phyloP scores from a whole-genome alignment of 2,113 vertebrate genomes.

The Salvelinus namaycush region DNA sequence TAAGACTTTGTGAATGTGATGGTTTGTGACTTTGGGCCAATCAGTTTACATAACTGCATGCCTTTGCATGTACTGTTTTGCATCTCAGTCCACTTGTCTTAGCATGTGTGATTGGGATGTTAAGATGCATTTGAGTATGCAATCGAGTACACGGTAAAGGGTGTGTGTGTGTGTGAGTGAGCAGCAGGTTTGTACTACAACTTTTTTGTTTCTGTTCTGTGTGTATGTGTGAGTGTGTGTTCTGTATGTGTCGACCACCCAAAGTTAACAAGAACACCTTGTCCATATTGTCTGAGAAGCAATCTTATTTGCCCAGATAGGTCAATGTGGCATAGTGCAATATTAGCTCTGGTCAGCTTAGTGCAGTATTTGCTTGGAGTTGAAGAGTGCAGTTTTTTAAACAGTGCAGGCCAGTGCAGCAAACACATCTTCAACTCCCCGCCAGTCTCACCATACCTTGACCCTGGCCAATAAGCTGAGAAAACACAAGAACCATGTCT shows the following conservation, averaged over 20 bases:
- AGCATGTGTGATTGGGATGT: neutral
- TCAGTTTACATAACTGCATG: too few relatives aligned
- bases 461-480: slow-evolving; percentile 1
- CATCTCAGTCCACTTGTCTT: neutral
- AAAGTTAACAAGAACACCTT: slow-evolving; percentile 42
- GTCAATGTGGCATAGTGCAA: slow-evolving; percentile 15
- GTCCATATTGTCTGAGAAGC: slow-evolving; percentile 27
- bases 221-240: slow-evolving; percentile 20
- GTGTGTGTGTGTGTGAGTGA: neutral
- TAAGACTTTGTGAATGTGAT: neutral
- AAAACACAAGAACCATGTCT: slow-evolving; percentile 29
- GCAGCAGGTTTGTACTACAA: neutral
- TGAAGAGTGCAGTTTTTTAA: slow-evolving; percentile 5
- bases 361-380: slow-evolving; percentile 26
- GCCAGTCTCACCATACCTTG: slow-evolving; percentile 12
- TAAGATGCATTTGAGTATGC: neutral
- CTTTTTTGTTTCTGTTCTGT: neutral
- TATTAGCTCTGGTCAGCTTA: slow-evolving; percentile 25
- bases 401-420: neutral
- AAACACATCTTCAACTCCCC: slow-evolving; percentile 14
- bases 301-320: slow-evolving; percentile 54
- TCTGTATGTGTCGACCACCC: slow-evolving; percentile 67
- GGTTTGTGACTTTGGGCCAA: slow-evolving; percentile 16
- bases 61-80: too few relatives aligned
- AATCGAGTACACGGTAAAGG: too few relatives aligned